A percentile compares a stretch with the other conserved stretches of the same genome.
phyloP scores from a whole-genome alignment of 2,888 invertebrate species.

The Drosophila nr. perissopoda region DNA sequence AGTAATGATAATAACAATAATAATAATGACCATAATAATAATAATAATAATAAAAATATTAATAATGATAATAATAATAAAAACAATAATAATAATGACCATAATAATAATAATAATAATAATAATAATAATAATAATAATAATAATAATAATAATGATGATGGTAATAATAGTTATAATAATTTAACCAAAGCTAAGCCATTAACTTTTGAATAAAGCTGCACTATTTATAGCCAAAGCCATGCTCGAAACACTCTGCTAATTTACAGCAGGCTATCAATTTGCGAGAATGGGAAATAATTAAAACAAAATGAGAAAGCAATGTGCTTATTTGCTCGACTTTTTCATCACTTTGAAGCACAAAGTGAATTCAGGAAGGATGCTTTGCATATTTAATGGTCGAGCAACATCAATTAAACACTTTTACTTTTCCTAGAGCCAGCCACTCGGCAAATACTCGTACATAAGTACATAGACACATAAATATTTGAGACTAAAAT shows the following conservation, averaged over 20 bases:
- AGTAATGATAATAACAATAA: too few species aligned
- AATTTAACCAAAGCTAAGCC: neutral
- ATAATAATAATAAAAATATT: neutral
- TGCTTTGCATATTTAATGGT: constrained; percentile 50
- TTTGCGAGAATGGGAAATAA: neutral
- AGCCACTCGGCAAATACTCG: constrained; percentile 8
- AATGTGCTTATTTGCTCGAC: constrained; percentile 14
- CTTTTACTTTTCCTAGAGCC: constrained; percentile 23
- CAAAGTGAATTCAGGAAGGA: constrained; percentile 53
- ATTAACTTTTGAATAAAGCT: neutral
- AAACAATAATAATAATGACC: too few species aligned
- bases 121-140: neutral
- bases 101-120: neutral
- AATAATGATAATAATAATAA: too few species aligned
- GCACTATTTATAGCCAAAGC: neutral
- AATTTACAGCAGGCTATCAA: neutral
- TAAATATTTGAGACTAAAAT: constrained; percentile 17
- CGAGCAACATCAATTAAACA: constrained; percentile 61
- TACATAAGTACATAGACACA: neutral
- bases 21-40: too few species aligned
- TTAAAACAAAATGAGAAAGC: neutral
- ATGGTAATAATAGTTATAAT: neutral
- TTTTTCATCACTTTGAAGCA: constrained; percentile 20
- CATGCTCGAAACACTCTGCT: neutral
- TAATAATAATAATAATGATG: neutral